Evolutionary conservation across 1,140 invertebrate genomes (phyloP).

Genomic region (Capitella teleta): DNA sequence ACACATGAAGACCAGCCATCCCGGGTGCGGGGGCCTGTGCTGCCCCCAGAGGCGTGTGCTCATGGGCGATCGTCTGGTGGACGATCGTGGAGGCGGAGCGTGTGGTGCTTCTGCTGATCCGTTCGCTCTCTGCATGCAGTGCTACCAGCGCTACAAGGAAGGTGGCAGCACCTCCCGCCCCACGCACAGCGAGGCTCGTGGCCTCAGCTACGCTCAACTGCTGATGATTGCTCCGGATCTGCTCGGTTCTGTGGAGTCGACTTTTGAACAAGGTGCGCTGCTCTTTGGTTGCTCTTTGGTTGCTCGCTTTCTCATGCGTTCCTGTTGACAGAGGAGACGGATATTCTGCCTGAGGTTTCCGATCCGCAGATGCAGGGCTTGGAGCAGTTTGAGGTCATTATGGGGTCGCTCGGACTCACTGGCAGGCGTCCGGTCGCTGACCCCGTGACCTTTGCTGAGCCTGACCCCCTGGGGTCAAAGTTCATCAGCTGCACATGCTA

Average conservation of each 20-base stretch:
- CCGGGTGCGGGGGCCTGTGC: conserved; percentile 40
- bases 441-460: conserved; percentile 41
- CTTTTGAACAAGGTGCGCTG: conserved; percentile 4
- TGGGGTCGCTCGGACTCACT: conserved; percentile 35
- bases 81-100: conserved; percentile 27
- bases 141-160: conserved; percentile 42
- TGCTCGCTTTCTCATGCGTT: not conserved
- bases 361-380: conserved; percentile 15
- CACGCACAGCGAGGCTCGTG: not conserved
- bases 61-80: conserved; percentile 25
- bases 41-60: conserved; percentile 7
- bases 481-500: conserved; percentile 30
- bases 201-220: conserved; percentile 4
- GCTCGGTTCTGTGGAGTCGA: conserved; percentile 14
- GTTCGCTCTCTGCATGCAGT: conserved; percentile 46
- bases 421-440: conserved; percentile 42
- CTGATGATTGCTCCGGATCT: conserved; percentile 18
- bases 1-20: conserved; percentile 32
- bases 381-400: conserved; percentile 24
- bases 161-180: conserved; percentile 14
- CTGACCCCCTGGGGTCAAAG: conserved; percentile 49
- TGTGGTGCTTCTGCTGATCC: conserved; percentile 34
- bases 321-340: conserved; percentile 19
- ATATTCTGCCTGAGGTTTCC: conserved; percentile 19
- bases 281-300: not conserved